A percentile compares a stretch with the other conserved stretches of the same genome.
Evolutionary conservation across 2,797 vertebrate species (phyloP).

Genomic region (Coranthus polyacanthus): DNA sequence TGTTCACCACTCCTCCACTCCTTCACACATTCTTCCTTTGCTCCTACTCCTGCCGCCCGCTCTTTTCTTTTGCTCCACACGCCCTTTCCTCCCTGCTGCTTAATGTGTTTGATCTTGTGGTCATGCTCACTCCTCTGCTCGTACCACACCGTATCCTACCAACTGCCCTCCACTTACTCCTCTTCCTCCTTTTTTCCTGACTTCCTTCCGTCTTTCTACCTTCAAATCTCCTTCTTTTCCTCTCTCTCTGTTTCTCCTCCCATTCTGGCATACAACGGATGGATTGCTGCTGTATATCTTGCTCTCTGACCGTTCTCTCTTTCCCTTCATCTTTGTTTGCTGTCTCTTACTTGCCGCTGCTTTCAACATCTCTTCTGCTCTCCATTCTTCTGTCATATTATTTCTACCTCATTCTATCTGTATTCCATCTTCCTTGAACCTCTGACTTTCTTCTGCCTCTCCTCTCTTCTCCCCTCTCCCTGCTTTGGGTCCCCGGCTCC

Average conservation of each 20-base stretch:
- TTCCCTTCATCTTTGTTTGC: conserved; percentile 33
- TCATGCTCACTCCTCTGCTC: conserved; percentile 56
- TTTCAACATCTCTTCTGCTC: conserved; percentile 31
- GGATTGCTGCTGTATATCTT: conserved; percentile 64
- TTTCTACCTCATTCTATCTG: conserved; percentile 35
- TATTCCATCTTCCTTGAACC: conserved; percentile 43
- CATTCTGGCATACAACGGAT: conserved; percentile 54
- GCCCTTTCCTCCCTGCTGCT: conserved; percentile 52
- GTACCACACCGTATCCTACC: conserved; percentile 50
- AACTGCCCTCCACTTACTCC: conserved; percentile 34
- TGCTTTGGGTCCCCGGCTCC: conserved; percentile 69
- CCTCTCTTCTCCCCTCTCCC: conserved; percentile 52
- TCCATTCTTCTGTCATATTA: conserved; percentile 18
- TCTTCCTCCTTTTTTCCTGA: conserved; percentile 9
- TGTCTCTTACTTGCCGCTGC: conserved; percentile 28
- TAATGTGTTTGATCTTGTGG: conserved; percentile 36
- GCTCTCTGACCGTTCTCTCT: conserved; percentile 38
- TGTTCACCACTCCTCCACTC: conserved; percentile 71
- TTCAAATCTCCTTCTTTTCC: conserved; percentile 1
- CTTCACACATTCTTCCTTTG: conserved; percentile 63
- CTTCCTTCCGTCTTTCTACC: conserved; percentile 22
- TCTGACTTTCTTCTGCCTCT: conserved; percentile 63
- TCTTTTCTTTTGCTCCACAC: conserved; percentile 50
- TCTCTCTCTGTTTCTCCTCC: conserved; percentile 25
- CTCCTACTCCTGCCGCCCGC: conserved; percentile 57